phyloP scores from a whole-genome alignment of 2,888 invertebrate genomes.

The Andrena praecox region DNA sequence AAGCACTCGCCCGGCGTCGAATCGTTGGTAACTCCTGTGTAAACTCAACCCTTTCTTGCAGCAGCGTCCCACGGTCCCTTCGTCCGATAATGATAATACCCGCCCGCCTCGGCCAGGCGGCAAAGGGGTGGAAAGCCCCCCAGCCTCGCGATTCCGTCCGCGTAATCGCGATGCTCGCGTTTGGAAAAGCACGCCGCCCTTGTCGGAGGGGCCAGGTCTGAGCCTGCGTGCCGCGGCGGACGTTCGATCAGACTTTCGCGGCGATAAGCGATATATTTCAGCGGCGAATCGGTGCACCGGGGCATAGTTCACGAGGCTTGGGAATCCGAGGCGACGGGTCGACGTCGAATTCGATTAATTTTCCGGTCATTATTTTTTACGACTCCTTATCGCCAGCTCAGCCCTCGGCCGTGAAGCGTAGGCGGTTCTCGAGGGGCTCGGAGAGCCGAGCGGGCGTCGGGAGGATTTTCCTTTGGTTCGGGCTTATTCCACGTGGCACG shows the following conservation, averaged over 20 bases:
- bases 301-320: conserved; percentile 76
- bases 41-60: conserved; percentile 79
- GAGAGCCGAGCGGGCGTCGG: conserved; percentile 6
- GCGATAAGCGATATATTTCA: conserved; percentile 36
- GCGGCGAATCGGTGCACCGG: conserved; percentile 48
- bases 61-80: conserved; percentile 67
- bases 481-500: conserved; percentile 62
- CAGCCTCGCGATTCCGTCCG: conserved; percentile 19
- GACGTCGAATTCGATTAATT: conserved; percentile 83
- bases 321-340: conserved; percentile 80
- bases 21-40: conserved; percentile 79
- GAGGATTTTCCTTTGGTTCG: conserved; percentile 53
- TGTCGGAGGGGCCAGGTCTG: not conserved
- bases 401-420: conserved; percentile 48
- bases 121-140: conserved; percentile 54
- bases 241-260: conserved; percentile 26
- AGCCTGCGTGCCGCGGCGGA: not conserved
- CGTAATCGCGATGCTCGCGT: not conserved
- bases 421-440: conserved; percentile 22
- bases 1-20: conserved; percentile 80
- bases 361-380: conserved; percentile 84
- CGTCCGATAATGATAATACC: conserved; percentile 77
- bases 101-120: conserved; percentile 49
- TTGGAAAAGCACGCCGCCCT: not conserved
- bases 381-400: conserved; percentile 79